These are phyloP conservation scores for Papilio demoleus DNA, from an alignment of 2,888 invertebrate genomes.

Conservation along the genomic window DNA sequence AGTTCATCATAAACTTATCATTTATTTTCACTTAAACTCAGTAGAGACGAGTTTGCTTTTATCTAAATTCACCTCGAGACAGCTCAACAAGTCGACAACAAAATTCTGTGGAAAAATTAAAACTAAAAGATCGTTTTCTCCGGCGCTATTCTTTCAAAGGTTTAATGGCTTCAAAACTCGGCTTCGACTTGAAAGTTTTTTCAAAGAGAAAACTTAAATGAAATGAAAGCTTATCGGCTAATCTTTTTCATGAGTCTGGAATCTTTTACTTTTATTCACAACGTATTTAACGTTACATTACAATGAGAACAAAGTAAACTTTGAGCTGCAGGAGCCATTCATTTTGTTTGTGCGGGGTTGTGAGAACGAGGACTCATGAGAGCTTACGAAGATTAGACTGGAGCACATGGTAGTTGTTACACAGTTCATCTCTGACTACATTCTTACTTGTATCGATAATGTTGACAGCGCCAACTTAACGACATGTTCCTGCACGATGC, in stretches of 20 bases:
- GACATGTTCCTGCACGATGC: too few relatives aligned
- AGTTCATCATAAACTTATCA: too few relatives aligned
- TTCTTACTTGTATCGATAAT: too few relatives aligned
- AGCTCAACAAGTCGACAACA: neutral
- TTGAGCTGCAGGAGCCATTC: neutral
- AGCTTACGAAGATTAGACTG: neutral
- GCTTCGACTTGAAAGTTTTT: constrained; percentile 19
- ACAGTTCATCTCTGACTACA: too few relatives aligned
- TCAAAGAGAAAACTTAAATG: constrained; percentile 30
- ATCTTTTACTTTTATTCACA: neutral
- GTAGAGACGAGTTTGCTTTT: too few relatives aligned
- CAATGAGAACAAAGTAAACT: neutral
- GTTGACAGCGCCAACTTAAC: too few relatives aligned
- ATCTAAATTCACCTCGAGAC: too few relatives aligned
- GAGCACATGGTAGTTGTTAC: too few relatives aligned
- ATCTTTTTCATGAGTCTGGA: constrained; percentile 23
- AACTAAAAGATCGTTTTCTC: constrained; percentile 14
- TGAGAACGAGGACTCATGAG: neutral
- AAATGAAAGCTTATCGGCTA: constrained; percentile 25
- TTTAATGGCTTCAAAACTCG: constrained; percentile 23
- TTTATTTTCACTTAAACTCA: too few relatives aligned
- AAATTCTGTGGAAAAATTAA: constrained; percentile 1
- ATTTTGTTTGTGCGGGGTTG: neutral
- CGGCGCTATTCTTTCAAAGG: constrained; percentile 14
- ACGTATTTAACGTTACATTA: neutral